Evolutionary conservation across 2,888 invertebrate species (phyloP).

Genomic region (Andrena bucephala): DNA sequence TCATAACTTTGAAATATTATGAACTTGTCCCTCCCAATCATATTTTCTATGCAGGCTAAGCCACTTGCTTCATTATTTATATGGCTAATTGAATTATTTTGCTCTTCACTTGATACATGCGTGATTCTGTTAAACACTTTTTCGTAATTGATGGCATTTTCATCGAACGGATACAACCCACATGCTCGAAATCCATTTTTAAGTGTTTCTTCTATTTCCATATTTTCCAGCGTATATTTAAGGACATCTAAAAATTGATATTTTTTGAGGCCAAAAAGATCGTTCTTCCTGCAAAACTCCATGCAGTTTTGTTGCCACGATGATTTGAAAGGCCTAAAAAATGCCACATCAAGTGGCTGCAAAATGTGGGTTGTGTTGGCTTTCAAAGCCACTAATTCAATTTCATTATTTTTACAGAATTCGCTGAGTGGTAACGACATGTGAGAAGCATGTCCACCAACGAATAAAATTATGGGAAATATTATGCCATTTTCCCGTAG

Average conservation of each 20-base stretch:
- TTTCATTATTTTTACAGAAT: neutral
- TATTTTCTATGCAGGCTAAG: conserved; percentile 7
- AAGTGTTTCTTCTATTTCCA: conserved; percentile 33
- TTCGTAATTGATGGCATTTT: neutral
- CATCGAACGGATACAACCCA: neutral
- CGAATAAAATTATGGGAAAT: neutral
- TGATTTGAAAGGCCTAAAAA: conserved; percentile 64
- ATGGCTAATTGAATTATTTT: conserved; percentile 20
- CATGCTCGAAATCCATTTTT: conserved; percentile 34
- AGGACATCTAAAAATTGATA: conserved; percentile 30
- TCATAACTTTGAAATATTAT: neutral
- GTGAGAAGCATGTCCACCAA: neutral
- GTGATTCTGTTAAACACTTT: neutral
- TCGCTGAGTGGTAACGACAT: neutral
- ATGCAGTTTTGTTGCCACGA: neutral
- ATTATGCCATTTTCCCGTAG: neutral
- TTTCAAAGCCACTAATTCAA: conserved; percentile 76
- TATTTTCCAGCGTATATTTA: conserved; percentile 29
- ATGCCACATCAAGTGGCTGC: conserved; percentile 79
- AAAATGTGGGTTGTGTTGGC: conserved; percentile 80
- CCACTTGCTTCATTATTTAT: conserved; percentile 25
- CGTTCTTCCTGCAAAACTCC: neutral
- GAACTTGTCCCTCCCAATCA: neutral
- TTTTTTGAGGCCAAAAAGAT: neutral
- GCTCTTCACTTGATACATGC: neutral